phyloP scores from a whole-genome alignment of 2,888 invertebrate species.

The Nymphalis c-album region DNA sequence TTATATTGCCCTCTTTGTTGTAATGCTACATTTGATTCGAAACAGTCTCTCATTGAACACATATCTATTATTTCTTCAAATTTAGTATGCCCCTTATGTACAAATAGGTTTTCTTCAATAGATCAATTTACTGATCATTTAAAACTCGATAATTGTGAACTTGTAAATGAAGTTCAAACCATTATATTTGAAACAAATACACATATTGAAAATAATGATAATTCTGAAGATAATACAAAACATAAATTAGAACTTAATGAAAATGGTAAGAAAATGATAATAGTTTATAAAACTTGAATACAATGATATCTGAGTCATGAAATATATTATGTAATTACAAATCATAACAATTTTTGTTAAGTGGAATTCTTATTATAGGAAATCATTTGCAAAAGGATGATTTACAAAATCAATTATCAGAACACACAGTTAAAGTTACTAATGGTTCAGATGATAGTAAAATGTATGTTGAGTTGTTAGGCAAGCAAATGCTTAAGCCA shows the following conservation, averaged over 20 bases:
- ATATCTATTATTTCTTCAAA: constrained; percentile 74
- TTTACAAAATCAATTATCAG: constrained; percentile 12
- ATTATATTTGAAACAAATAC: constrained; percentile 24
- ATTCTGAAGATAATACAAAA: constrained; percentile 24
- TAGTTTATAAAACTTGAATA: not conserved
- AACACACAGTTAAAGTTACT: constrained; percentile 17
- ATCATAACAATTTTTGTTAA: not conserved
- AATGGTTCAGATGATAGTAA: constrained; percentile 47
- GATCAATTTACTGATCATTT: constrained; percentile 82
- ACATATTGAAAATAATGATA: constrained; percentile 24
- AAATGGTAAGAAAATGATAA: constrained; percentile 15
- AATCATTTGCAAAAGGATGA: constrained; percentile 9
- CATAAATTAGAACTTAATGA: constrained; percentile 9
- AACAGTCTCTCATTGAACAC: constrained; percentile 77
- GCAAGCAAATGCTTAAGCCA: constrained; percentile 53
- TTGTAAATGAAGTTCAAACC: constrained; percentile 30
- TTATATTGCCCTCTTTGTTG: constrained; percentile 85
- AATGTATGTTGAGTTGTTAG: constrained; percentile 62
- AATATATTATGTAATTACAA: not conserved
- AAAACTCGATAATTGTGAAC: constrained; percentile 60
- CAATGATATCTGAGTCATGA: not conserved
- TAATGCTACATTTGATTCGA: constrained; percentile 81
- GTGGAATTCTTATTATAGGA: not conserved
- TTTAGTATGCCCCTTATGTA: constrained; percentile 83
- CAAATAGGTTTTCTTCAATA: constrained; percentile 76